A percentile compares a stretch with the other conserved stretches of the same genome.
These are phyloP conservation scores for Cotesia chilonis DNA, from an alignment of 1,140 invertebrate species.

Conservation along the genomic window DNA sequence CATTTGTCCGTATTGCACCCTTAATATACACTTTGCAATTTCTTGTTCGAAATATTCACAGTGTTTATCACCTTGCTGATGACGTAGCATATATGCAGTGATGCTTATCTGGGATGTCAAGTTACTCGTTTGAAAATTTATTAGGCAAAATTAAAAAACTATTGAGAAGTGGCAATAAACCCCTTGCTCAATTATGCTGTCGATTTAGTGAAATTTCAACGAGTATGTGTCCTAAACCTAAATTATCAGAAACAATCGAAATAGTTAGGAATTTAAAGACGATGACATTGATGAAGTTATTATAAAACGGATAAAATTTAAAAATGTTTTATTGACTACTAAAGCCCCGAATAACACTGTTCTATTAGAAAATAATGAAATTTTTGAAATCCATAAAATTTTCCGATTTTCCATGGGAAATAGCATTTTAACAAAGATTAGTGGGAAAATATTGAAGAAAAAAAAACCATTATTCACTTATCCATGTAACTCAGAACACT, in stretches of 20 bases:
- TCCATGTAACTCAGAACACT: conserved; percentile 28
- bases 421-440: background rate
- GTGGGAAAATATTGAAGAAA: conserved; percentile 2
- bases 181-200: conserved; percentile 28
- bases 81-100: conserved; percentile 30
- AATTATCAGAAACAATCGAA: background rate
- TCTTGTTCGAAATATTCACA: conserved; percentile 40
- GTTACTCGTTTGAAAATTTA: conserved; percentile 32
- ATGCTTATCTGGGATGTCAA: conserved; percentile 17
- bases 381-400: conserved; percentile 27
- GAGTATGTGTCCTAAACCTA: background rate
- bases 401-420: background rate
- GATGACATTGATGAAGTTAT: background rate
- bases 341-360: conserved; percentile 30
- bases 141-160: conserved; percentile 29
- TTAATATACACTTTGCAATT: conserved; percentile 32
- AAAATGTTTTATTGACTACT: conserved; percentile 11
- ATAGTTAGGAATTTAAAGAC: background rate
- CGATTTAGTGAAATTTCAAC: conserved; percentile 16
- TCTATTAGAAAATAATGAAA: conserved; percentile 15
- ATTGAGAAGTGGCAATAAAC: conserved; percentile 21
- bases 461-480: conserved; percentile 25
- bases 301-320: conserved; percentile 19
- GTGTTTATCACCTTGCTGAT: conserved; percentile 37
- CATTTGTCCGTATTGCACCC: conserved; percentile 35